phyloP scores from a whole-genome alignment of 2,113 vertebrate genomes.

The Murina feae region DNA sequence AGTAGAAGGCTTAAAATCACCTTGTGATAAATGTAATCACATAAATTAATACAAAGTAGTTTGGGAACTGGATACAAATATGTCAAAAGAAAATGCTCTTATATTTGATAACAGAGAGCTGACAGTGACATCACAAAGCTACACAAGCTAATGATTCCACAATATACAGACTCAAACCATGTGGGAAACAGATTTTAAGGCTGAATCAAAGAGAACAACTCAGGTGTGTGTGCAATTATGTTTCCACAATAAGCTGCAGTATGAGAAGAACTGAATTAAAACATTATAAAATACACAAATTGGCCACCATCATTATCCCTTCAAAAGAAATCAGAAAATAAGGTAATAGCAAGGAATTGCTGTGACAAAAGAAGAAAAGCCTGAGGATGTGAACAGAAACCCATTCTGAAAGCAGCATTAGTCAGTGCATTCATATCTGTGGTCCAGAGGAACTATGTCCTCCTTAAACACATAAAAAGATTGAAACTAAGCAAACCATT shows the following conservation, averaged over 20 bases:
- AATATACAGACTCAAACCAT: not conserved
- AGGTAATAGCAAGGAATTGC: constrained; percentile 52
- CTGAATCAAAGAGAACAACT: constrained; percentile 28
- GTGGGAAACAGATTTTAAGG: constrained; percentile 17
- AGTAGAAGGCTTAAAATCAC: not conserved
- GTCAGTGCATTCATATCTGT: not conserved
- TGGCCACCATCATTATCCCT: constrained; percentile 53
- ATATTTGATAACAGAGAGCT: constrained; percentile 19
- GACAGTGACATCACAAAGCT: not conserved
- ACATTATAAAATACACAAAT: constrained; percentile 51
- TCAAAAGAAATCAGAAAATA: constrained; percentile 62
- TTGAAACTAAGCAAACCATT: constrained; percentile 42
- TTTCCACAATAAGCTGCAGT: not conserved
- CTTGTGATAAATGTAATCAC: not conserved
- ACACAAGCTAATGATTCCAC: not conserved
- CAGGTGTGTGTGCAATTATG: not conserved
- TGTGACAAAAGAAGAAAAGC: constrained; percentile 38
- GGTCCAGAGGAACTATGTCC: constrained; percentile 40
- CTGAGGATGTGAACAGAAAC: constrained; percentile 21
- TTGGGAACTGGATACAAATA: constrained; percentile 15
- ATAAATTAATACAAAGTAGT: not conserved
- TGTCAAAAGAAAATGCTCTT: constrained; percentile 26
- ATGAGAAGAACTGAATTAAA: constrained; percentile 56
- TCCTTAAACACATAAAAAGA: constrained; percentile 46
- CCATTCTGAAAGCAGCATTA: not conserved